Conservation (phyloP, 1,140 invertebrate genomes). For the Atta cephalotes region DNA sequence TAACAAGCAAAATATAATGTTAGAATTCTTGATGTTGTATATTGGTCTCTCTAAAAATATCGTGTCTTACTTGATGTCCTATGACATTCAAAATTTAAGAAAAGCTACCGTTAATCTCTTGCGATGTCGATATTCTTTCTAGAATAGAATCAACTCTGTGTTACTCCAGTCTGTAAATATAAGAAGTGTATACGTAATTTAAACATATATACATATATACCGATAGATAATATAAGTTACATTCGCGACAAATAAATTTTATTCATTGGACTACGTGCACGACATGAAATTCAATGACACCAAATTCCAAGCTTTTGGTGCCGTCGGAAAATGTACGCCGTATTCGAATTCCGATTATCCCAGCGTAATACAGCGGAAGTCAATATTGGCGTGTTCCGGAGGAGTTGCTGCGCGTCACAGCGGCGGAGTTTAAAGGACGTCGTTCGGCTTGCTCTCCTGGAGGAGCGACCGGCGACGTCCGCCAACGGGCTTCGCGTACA, state of each 20-base stretch:
- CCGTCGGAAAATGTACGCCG: conserved; percentile 52
- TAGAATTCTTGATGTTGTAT: background rate
- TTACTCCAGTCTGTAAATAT: background rate
- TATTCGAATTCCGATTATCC: conserved; percentile 57
- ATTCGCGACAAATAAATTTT: conserved; percentile 46
- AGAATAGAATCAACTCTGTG: background rate
- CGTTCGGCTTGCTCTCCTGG: conserved; percentile 41
- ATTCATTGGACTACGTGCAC: background rate
- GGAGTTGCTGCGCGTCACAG: conserved; percentile 43
- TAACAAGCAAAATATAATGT: background rate
- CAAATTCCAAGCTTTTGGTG: conserved; percentile 34
- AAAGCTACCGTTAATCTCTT: background rate
- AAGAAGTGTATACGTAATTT: background rate
- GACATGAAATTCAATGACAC: conserved; percentile 34
- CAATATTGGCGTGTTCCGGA: conserved; percentile 61
- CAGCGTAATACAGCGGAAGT: conserved; percentile 61
- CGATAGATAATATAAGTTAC: conserved; percentile 20
- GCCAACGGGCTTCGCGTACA: conserved; percentile 8
- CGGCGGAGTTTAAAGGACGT: conserved; percentile 55
- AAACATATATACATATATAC: background rate
- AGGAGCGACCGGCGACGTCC: background rate
- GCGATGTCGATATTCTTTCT: background rate
- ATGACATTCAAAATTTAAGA: background rate
- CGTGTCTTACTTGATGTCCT: background rate
- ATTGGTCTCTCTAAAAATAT: background rate